phyloP scores from a whole-genome alignment of 2,113 vertebrate species.

The Poeciliopsis retropinna region DNA sequence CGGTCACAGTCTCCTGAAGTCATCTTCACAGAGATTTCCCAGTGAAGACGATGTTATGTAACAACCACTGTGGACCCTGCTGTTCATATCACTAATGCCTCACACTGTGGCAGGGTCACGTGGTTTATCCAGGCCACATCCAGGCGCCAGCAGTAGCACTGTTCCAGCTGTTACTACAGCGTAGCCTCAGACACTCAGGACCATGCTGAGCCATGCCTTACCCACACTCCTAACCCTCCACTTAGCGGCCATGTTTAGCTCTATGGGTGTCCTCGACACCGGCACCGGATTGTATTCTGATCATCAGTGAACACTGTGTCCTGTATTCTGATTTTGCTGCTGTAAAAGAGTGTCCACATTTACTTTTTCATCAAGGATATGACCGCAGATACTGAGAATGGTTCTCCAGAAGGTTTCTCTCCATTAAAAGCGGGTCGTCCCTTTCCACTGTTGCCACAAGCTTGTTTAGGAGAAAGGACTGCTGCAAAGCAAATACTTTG shows the following conservation, averaged over 20 bases:
- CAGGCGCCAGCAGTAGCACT: conserved; percentile 67
- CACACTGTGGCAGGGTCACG: conserved; percentile 69
- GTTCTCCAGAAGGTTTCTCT: background rate
- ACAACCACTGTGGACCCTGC: conserved; percentile 70
- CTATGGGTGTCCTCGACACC: background rate
- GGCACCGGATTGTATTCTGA: background rate
- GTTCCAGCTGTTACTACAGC: conserved; percentile 75
- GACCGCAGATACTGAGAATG: too few relatives aligned
- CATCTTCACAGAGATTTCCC: conserved; percentile 72
- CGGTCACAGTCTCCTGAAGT: conserved; percentile 59
- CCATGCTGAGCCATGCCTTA: conserved; percentile 46
- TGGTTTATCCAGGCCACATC: conserved; percentile 72
- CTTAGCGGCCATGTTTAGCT: conserved; percentile 39
- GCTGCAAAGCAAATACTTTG: background rate
- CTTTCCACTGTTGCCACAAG: background rate
- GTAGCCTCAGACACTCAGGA: conserved; percentile 56
- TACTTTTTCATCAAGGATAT: background rate
- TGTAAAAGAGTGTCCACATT: background rate
- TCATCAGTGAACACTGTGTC: background rate
- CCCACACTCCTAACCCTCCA: conserved; percentile 30
- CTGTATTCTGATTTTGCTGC: background rate
- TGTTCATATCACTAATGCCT: conserved; percentile 80
- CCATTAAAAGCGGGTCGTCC: too few relatives aligned
- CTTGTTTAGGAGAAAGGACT: background rate
- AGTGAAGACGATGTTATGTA: conserved; percentile 75